Evolutionary conservation across 2,113 vertebrate genomes (phyloP).

Genomic region (Rhynchopsitta pachyrhyncha): DNA sequence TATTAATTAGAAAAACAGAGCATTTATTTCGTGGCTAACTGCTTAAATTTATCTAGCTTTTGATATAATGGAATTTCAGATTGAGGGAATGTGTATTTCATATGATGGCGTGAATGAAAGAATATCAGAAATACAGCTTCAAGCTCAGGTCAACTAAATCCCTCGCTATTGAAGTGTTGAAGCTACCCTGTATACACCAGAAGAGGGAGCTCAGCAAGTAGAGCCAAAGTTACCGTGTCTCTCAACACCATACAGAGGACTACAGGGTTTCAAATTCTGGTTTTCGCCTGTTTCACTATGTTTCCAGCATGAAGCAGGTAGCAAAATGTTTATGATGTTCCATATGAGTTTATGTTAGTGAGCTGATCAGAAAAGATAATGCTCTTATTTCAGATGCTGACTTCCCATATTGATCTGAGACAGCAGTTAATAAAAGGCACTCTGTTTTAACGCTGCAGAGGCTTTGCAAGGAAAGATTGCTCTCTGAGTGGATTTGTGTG

Average conservation of each 20-base stretch:
- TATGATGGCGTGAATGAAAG: neutral
- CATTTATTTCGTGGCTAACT: neutral
- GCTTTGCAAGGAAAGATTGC: neutral
- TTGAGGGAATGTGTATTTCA: neutral
- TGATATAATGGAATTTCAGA: neutral
- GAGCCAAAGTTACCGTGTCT: neutral
- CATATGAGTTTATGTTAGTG: neutral
- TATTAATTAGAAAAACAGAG: neutral
- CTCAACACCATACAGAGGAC: neutral
- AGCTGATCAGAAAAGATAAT: neutral
- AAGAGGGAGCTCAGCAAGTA: conserved; percentile 53
- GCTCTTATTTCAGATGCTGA: neutral
- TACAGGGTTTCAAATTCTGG: neutral
- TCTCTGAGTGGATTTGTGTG: neutral
- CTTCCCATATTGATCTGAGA: neutral
- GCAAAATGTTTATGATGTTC: neutral
- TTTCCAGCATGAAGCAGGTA: neutral
- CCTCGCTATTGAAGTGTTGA: neutral
- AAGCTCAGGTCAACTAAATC: neutral
- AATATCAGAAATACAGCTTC: neutral
- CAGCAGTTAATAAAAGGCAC: neutral
- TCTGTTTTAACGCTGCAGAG: neutral
- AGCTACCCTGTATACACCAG: neutral
- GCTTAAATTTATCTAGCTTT: neutral
- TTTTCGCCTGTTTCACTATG: neutral